Base-by-base conservation (phyloP, 2,797 vertebrate genomes). In the Meriones psammophilus region DNA sequence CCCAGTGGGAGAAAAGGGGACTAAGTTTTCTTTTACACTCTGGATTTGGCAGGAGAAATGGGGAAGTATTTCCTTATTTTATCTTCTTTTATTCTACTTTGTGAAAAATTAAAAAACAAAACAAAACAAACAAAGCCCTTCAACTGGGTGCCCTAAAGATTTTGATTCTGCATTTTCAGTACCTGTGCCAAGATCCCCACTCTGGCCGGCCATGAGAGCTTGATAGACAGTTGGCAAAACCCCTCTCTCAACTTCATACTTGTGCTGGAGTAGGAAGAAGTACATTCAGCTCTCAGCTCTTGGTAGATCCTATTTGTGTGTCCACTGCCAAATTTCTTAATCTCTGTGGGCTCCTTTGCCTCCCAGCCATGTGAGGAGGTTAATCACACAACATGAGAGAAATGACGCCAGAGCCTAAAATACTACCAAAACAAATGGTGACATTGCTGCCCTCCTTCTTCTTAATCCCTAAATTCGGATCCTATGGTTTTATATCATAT, bases 1-100 rank as follows among this genome's bases (percentile, higher is more conserved):
- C 78, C n/a, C 22, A 5, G 56, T 15, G 56, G 1, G 74, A 24
- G 74, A 39, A 15, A 46, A 28, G 73, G 14, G 24, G 74, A 76
- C 73, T 58, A 20, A 33, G 14, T 33, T 50, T 62, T 50, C 78
- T 66, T 96, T 94, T 54, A 74, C 54, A 92, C 81, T 81, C 77
- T 92, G 78, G 81, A 89, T 73, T 92, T 90, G 84, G 80, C 89
- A 89, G 79, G 60, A 91, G 84, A 97, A 88, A 73, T 78, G 78
- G 93, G 56, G 30, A 66, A 84, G 33, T 30, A 3, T 33, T 56
- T 69, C 18, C 73, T 68, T 10, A 42, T 69, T 20, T 66, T 46
- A 33, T 66, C 85, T 73, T 66, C 50, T 84, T 93, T 89, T 62
- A 80, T 73, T 86, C 54, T 12, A 86, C 66, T 97, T 81, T 83